These are phyloP conservation scores for Nymphalis urticae DNA, from an alignment of 2,888 invertebrate genomes.

Conservation along the genomic window DNA sequence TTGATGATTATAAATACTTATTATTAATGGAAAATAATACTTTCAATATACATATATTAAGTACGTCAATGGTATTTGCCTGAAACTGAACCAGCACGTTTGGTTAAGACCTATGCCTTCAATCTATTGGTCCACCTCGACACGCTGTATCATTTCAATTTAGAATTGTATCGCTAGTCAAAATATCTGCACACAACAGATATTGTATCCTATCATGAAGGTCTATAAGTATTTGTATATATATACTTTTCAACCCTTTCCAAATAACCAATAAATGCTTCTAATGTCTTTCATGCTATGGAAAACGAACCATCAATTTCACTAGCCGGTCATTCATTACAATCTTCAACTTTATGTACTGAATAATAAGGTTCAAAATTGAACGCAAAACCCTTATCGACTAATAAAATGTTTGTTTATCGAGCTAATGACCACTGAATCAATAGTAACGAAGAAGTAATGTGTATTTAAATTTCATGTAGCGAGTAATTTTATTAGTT, in stretches of 20 bases:
- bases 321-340: not conserved
- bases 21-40: too few species aligned
- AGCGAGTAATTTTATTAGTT: not conserved
- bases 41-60: too few species aligned
- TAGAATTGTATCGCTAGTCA: not conserved
- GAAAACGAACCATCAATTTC: conserved; percentile 19
- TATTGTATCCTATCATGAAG: not conserved
- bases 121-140: too few species aligned
- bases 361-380: not conserved
- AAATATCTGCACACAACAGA: not conserved
- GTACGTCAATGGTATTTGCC: too few species aligned
- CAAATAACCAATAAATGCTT: conserved; percentile 30
- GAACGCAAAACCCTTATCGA: not conserved
- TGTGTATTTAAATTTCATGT: conserved; percentile 1
- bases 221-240: not conserved
- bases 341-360: not conserved
- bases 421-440: conserved; percentile 11
- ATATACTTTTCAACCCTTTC: conserved; percentile 14
- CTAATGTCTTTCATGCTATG: conserved; percentile 26
- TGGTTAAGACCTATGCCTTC: too few species aligned
- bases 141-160: too few species aligned
- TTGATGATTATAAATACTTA: too few species aligned
- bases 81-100: too few species aligned
- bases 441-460: not conserved
- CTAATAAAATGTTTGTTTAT: conserved; percentile 10